Conservation (phyloP, 2,797 vertebrate species). For the Propithecus deckenii region DNA sequence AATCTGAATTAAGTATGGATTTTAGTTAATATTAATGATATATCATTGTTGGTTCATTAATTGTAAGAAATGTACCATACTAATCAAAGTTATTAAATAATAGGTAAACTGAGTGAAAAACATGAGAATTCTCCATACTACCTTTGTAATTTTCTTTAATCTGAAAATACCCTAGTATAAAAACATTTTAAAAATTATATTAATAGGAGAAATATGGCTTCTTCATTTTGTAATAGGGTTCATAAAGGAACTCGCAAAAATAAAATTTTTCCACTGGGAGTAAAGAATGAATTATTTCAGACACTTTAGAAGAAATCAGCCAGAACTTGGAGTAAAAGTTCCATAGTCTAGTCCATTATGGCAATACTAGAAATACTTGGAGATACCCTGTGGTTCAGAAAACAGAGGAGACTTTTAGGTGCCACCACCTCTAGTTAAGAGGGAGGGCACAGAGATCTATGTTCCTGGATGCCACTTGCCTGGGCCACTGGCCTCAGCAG, state of each 20-base stretch:
- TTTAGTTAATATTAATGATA: background rate
- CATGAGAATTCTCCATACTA: background rate
- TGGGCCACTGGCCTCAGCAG: background rate
- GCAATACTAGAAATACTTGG: background rate
- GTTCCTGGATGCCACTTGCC: background rate
- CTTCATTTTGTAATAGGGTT: background rate
- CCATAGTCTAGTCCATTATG: background rate
- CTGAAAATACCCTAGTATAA: background rate
- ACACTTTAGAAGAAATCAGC: background rate
- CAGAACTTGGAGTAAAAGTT: background rate
- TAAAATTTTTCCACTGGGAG: background rate
- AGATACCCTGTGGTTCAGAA: background rate
- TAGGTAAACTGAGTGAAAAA: background rate
- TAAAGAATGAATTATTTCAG: background rate
- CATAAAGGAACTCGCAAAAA: background rate
- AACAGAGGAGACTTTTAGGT: background rate
- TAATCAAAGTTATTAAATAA: background rate
- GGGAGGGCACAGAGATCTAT: fast-evolving
- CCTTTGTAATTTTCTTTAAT: background rate
- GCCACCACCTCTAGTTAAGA: background rate
- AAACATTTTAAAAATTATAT: background rate
- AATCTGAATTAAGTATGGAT: background rate
- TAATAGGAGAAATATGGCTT: background rate
- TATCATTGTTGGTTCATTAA: background rate
- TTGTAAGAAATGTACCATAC: background rate